Evolutionary conservation across 2,113 vertebrate species (phyloP).

Genomic region (Pomatostomus ruficeps): DNA sequence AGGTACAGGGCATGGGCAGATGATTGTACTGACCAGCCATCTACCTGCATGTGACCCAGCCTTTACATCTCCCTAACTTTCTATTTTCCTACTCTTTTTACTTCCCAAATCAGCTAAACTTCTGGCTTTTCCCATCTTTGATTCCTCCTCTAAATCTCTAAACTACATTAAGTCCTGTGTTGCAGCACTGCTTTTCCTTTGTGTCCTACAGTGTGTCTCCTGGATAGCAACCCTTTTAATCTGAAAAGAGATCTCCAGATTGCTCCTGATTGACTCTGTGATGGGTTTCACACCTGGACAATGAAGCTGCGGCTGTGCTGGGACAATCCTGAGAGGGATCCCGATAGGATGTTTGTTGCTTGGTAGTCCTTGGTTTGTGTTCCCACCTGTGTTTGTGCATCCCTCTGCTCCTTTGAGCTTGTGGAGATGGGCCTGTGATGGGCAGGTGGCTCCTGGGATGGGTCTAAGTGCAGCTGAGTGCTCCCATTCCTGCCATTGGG

Average conservation of each 20-base stretch:
- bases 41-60: background rate
- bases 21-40: background rate
- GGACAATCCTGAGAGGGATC: background rate
- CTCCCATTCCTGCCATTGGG: background rate
- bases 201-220: fast-evolving
- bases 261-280: background rate
- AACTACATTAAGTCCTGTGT: background rate
- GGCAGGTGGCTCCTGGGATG: background rate
- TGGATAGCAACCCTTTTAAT: background rate
- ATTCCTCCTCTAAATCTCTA: background rate
- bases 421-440: background rate
- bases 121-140: background rate
- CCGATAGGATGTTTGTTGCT: background rate
- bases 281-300: background rate
- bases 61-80: background rate
- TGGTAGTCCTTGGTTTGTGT: background rate
- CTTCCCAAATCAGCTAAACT: background rate
- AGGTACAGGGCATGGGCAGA: too few species aligned
- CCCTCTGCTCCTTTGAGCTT: background rate
- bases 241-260: background rate
- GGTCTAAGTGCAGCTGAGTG: background rate
- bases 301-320: background rate
- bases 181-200: background rate
- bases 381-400: background rate
- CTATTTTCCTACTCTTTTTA: background rate